Evolutionary conservation across 2,888 invertebrate genomes (phyloP), one percentile per base, ranked within the genome.

Genomic region (Drosophila demipolita): DNA sequence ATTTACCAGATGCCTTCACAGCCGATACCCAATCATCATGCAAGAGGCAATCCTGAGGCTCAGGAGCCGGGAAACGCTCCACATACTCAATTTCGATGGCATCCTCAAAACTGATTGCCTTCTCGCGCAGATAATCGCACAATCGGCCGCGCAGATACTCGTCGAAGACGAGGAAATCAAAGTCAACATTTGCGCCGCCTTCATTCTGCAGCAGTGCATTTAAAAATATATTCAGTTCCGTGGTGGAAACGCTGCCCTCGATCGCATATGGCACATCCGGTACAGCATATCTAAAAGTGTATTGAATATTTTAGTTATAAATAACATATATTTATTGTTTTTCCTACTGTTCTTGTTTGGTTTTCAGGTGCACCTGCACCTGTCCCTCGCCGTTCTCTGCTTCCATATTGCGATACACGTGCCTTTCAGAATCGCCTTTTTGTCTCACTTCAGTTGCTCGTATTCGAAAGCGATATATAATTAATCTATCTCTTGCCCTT

Each of bases 21-120:
- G 97, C 95, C 26, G 98, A 96, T n/a, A 99, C 98, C 99, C 99
- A 99, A 92, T 99, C 99, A 93, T 99, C 98, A 90, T 99, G 99
- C 92, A 97, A 95, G 78, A 99, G 94, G 91, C 98, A 97, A 92
- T 98, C 97, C 91, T 98, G 96, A 0, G 99, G 99, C 89, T 97
- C 95, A 0, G 99, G 99, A 0, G 99, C 96, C 15, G 98, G 97
- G 82, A 96, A 96, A 82, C 97, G 95, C 91, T 98, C 97, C 29
- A 99, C 94, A 93, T 99, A 99, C 93, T 99, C 99, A 59, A 99
- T 95, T 78, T 97, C 96, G 78, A 99, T 94, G 12, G 97, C 96
- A 62, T 95, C 95, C 94, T 99, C 99, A 57, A 96, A 96, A 0
- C 97, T 97, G 12, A 96, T 94, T 45, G 95, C 95, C 85, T 96